Evolutionary conservation across 2,113 vertebrate genomes (phyloP).

Genomic region (Chlorodrepanis virens): DNA sequence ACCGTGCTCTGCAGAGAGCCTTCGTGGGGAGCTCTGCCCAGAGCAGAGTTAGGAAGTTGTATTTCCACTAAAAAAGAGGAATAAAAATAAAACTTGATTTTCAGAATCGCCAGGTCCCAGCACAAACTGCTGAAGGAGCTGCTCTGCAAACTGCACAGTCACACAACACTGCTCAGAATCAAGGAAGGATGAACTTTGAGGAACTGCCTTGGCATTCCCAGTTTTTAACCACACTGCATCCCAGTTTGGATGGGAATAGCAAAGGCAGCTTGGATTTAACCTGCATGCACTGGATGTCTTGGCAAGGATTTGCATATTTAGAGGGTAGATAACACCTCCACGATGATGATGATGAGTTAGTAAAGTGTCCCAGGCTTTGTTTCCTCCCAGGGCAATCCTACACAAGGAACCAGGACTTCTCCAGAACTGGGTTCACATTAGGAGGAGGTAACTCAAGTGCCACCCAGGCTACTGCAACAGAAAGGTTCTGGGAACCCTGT

Average conservation of each 20-base stretch:
- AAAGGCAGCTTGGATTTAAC: background rate
- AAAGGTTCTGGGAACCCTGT: background rate
- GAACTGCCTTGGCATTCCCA: background rate
- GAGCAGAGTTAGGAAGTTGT: background rate
- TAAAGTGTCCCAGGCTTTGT: background rate
- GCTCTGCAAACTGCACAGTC: background rate
- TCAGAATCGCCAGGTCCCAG: background rate
- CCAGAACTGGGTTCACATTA: background rate
- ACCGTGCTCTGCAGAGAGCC: background rate
- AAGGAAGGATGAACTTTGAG: background rate
- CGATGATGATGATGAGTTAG: background rate
- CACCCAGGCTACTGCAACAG: background rate
- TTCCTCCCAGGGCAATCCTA: background rate
- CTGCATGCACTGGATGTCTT: background rate
- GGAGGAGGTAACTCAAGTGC: background rate
- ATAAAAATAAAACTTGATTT: accelerated
- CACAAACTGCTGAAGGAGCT: background rate
- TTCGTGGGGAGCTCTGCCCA: background rate
- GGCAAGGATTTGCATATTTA: background rate
- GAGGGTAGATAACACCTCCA: background rate
- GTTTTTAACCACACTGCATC: background rate
- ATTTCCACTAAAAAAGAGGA: background rate
- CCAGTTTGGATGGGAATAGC: accelerated
- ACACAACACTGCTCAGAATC: background rate
- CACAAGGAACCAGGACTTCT: background rate